Base-by-base conservation (phyloP, 2,888 invertebrate genomes). In the Caenorhabditis sp. region DNA sequence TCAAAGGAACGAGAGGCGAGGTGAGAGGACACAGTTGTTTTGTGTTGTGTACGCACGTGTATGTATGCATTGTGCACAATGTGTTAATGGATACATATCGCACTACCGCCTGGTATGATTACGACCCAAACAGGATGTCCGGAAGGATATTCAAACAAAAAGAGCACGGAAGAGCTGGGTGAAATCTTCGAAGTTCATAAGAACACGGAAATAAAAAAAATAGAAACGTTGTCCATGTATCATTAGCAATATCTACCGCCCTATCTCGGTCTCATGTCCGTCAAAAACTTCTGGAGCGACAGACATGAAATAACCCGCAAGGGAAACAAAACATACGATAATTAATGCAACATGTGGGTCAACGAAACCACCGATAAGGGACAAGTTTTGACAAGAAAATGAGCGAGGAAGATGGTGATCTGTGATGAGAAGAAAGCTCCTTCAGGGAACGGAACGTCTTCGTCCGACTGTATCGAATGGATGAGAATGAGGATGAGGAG, bases 81-180 rank as follows among this genome's bases (percentile, higher is more conserved):
- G 74, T 67, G 74, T 67, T 74, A 74, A 74, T 74, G 74, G 74
- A 74, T 74, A 74, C 74, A 67, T 67, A 67, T 67, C 44, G 6
- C 51, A 51, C 18, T 24, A 3, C 50, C 61, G 61, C 22, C 8
- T 40, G 40, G 40, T 9, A 32, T 32, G 50, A 50, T 50, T 50
- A 50, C 50, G 18, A 20, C 20, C 20, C 50, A 20, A 51, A 55
- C 55, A 2, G 55, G 28, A 55, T n/a, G 40, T 44, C 40, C 24
- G 44, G 44, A 40, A 44, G 51, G 24, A 24, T 20, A 20, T 51
- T 4, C 9, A 22, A 51, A 24, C 5, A 51, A 24, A 9, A 51
- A 24, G 11, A 51, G 32, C 32, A 32, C 5, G 40, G 40, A 40
- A 9, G 40, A 40, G n/a, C n/a, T n/a, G n/a, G n/a, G n/a, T n/a